Conservation (phyloP, 2,797 vertebrate genomes). For the Gymnothorax javanicus region DNA sequence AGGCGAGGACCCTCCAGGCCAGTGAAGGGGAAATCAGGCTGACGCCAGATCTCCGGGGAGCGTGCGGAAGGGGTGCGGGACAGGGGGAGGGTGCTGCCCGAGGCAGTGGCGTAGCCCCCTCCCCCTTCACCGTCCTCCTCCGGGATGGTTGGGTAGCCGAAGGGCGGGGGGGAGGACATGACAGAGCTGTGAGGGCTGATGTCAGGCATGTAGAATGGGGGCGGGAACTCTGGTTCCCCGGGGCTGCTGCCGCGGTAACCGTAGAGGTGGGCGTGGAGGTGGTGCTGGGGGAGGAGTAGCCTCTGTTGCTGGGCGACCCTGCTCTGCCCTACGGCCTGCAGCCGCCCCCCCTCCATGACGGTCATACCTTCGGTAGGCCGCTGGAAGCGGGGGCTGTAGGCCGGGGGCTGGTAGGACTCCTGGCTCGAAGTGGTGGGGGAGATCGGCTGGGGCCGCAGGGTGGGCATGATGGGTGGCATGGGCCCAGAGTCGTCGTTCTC, state of each 20-base stretch:
- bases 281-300: conserved; percentile 86
- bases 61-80: conserved; percentile 91
- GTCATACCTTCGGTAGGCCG: conserved; percentile 89
- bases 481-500: conserved; percentile 93
- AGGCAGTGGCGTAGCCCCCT: conserved; percentile 79
- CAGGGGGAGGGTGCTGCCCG: conserved; percentile 91
- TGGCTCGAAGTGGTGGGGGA: conserved; percentile 97
- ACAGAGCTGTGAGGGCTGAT: conserved; percentile 95
- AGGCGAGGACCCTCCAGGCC: conserved; percentile 89
- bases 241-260: conserved; percentile 95
- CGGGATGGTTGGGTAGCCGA: conserved; percentile 91
- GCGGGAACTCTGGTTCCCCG: conserved; percentile 82
- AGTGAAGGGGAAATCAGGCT: conserved; percentile 89
- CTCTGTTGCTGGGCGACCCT: conserved; percentile 83
- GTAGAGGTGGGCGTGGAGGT: conserved; percentile 93
- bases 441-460: conserved; percentile 88
- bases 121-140: conserved; percentile 89
- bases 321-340: conserved; percentile 92
- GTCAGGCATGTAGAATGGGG: conserved; percentile 98
- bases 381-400: conserved; percentile 96
- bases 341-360: conserved; percentile 82
- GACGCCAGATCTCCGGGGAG: conserved; percentile 94
- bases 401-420: conserved; percentile 96
- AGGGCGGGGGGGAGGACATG: conserved; percentile 92
- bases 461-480: conserved; percentile 88